Evolutionary conservation across 2,113 vertebrate genomes (phyloP), one percentile per base, ranked within the genome.

Genomic region (Ptyas mucosa): DNA sequence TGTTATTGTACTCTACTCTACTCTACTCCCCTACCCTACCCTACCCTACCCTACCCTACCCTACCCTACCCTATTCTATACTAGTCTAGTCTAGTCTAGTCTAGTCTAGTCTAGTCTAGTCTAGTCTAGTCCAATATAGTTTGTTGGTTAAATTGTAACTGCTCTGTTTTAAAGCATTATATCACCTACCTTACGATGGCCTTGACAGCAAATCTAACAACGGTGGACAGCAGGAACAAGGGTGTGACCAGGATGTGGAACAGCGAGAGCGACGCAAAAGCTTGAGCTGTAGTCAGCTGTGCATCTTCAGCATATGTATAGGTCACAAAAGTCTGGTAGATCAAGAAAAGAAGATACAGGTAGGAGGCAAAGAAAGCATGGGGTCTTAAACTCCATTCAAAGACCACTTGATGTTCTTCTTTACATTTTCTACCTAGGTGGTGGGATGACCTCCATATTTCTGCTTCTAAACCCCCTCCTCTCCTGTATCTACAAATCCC

Each of bases 211-310:
- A 99, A 99, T 61, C 99, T 96, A 95, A 99, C 99, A n/a, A 99
- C 99, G 0, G 99, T 99, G 95, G 99, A 99, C 18, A 99, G 98
- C 91, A 99, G 98, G 97, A 99, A 99, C 87, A 99, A 98, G 0
- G 99, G 99, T 0, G 99, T 99, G 93, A 99, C 99, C 94, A 99
- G 97, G 97, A 99, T 99, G 92, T 99, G 98, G 95, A 99, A 99
- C 34, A 99, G 95, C 0, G 99, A 99, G 94, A 99, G 96, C 0
- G 99, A 99, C 0, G 99, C 99, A 86, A 99, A 99, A 51, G 99
- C 99, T 89, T 98, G 97, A 0, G 98, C 98, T 0, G 99, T 98
- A 21, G 96, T 98, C 86, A 99, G 98, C 0, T 92, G 95, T 0
- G 24, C 89, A 0, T 93, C 20, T 0, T 96, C 97, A n/a, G 98